These are phyloP conservation scores for Delia radicum DNA, from an alignment of 1,140 invertebrate species.

Conservation along the genomic window DNA sequence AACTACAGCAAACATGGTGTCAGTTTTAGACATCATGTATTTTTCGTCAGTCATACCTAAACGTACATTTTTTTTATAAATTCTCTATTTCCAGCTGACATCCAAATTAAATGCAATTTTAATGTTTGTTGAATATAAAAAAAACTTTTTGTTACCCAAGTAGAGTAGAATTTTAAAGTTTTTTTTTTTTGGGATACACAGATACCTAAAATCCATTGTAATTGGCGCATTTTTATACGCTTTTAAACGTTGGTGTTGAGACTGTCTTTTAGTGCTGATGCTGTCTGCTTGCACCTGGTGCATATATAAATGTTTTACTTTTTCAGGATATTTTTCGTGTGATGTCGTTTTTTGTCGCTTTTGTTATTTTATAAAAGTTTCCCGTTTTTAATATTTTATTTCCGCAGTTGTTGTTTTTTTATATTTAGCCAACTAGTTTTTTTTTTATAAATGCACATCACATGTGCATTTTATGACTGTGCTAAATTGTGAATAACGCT, in stretches of 20 bases:
- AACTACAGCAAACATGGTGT: background rate
- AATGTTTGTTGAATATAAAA: background rate
- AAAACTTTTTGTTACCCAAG: too few species aligned
- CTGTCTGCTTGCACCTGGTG: background rate
- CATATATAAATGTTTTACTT: background rate
- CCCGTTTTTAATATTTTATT: background rate
- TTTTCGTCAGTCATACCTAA: background rate
- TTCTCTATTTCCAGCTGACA: background rate
- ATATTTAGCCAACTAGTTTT: background rate
- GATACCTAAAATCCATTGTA: background rate
- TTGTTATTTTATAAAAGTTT: background rate
- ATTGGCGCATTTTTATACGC: background rate
- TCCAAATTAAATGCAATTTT: constrained; percentile 4
- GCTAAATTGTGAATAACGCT: constrained; percentile 6
- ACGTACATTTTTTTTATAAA: background rate
- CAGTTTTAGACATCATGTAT: background rate
- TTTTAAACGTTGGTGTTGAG: too few species aligned
- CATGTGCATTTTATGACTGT: background rate
- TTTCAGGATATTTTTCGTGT: background rate
- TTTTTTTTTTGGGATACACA: background rate
- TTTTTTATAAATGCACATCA: constrained; percentile 9
- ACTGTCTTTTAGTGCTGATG: background rate
- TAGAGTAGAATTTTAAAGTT: background rate
- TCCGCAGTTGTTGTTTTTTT: background rate
- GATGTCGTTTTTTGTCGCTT: background rate